Evolutionary conservation across 2,113 vertebrate species (phyloP).

Genomic region (Mesitornis unicolor): DNA sequence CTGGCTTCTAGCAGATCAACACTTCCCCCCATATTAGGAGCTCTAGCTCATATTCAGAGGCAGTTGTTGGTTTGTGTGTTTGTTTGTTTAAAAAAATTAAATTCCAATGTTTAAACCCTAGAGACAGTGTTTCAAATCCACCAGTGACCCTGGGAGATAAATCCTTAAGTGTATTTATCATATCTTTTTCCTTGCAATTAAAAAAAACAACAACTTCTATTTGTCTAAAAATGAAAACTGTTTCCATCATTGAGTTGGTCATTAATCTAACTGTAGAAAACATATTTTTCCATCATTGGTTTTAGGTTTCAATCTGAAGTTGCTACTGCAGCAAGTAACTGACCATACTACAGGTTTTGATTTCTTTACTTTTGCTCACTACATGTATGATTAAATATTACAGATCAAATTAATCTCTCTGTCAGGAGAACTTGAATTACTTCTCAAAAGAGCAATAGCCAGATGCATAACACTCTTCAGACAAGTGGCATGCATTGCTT

Average conservation of each 20-base stretch:
- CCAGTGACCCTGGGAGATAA: neutral
- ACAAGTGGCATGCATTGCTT: neutral
- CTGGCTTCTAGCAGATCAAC: no score
- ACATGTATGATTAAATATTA: neutral
- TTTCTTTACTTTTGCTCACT: neutral
- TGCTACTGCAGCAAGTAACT: neutral
- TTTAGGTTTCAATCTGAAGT: neutral
- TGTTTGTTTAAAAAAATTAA: neutral
- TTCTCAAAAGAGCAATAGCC: neutral
- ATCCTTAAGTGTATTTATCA: neutral
- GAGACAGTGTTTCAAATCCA: neutral
- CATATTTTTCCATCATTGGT: accelerated
- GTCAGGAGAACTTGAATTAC: neutral
- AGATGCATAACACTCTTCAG: neutral
- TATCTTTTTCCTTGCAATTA: neutral
- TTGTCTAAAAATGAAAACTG: neutral
- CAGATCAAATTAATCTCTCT: neutral
- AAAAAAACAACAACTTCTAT: neutral
- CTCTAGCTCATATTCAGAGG: neutral
- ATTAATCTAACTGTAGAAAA: neutral
- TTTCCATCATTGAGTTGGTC: neutral
- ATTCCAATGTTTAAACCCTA: neutral
- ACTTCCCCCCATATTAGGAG: no score
- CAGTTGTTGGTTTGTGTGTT: neutral
- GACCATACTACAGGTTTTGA: neutral